A percentile compares a stretch with the other conserved stretches of the same genome.
Evolutionary conservation across 2,113 vertebrate species (phyloP).

Genomic region (Lutjanus erythropterus): DNA sequence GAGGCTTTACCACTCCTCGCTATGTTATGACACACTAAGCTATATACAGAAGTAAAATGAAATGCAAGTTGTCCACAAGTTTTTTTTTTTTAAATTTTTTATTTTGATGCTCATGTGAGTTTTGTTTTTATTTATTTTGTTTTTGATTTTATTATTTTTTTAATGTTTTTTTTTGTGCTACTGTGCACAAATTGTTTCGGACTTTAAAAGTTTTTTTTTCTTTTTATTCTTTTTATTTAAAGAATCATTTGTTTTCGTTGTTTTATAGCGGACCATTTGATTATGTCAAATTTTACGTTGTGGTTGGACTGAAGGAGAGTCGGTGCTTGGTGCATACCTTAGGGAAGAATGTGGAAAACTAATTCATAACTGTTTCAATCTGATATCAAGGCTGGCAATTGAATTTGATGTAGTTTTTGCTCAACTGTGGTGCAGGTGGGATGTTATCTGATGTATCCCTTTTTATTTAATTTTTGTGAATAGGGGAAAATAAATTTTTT

Average conservation of each 20-base stretch:
- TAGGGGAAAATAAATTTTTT: conserved; percentile 83
- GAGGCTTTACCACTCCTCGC: conserved; percentile 29
- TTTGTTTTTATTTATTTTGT: conserved; percentile 60
- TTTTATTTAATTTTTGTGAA: conserved; percentile 83
- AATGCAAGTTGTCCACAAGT: conserved; percentile 61
- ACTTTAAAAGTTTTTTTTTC: conserved; percentile 81
- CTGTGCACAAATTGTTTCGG: conserved; percentile 79
- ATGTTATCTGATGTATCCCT: conserved; percentile 79
- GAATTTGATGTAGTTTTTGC: conserved; percentile 65
- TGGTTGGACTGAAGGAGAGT: conserved; percentile 63
- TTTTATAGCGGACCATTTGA: conserved; percentile 83
- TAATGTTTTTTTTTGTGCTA: conserved; percentile 75
- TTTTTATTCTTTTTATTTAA: conserved; percentile 85
- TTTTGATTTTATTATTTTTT: conserved; percentile 41
- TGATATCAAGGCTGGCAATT: conserved; percentile 70
- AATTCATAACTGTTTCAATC: conserved; percentile 73
- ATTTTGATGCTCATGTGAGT: conserved; percentile 38
- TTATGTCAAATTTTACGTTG: conserved; percentile 67
- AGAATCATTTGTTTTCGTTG: conserved; percentile 83
- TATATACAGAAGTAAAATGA: conserved; percentile 32
- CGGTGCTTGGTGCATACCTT: conserved; percentile 63
- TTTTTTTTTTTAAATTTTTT: conserved; percentile 12
- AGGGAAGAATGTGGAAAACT: conserved; percentile 68
- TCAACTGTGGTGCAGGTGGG: conserved; percentile 81
- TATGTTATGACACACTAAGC: conserved; percentile 50